Evolutionary conservation across 1,140 invertebrate species (phyloP), one percentile per base, ranked within the genome.

Genomic region (Drosophila carrolli): DNA sequence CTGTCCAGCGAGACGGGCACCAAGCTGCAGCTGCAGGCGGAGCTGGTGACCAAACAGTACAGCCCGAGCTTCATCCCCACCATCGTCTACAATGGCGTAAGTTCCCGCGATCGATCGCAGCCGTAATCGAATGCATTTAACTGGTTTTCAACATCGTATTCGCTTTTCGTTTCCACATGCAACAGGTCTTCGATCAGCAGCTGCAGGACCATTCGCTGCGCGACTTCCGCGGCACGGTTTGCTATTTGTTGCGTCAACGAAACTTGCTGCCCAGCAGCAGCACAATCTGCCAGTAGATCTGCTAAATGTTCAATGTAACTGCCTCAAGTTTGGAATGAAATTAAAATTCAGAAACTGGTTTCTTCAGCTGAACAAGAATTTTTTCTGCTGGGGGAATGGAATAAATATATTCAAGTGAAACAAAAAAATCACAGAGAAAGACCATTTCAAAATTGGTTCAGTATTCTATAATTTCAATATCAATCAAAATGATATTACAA

Each of bases 41-140:
- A 95, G 16, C 89, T 93, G n/a, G 93, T 92, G 70, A 95, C 95
- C 1, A 27, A 88, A 63, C 40, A 57, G 93, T 57, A 94, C 41
- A 73, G 67, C 10, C 84, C 95, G 13, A 88, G 81, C 43, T 95
- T 95, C 74, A 94, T 95, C 2, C 95, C 95, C 14, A 94, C 94
- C 37, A 93, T 95, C 62, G 81, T 94, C 1, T 93, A 94, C 57
- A 93, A 95, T 78, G 89, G 91, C 55, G 85, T 93, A 92, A 90
- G 92, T 90, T 54, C 37, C 29, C 59, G 50, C 44, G 60, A 29
- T 37, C 27, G 47, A 68, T 53, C 19, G 65, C 40, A 32, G 16
- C 37, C 44, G 65, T 71, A 71, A 71, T 71, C 59, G 47, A 55
- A 61, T 67, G 41, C 66, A 78, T 14, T 65, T 43, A 70, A 86